Base-by-base conservation (phyloP, 2,797 vertebrate species). In the Galaxias olidus region DNA sequence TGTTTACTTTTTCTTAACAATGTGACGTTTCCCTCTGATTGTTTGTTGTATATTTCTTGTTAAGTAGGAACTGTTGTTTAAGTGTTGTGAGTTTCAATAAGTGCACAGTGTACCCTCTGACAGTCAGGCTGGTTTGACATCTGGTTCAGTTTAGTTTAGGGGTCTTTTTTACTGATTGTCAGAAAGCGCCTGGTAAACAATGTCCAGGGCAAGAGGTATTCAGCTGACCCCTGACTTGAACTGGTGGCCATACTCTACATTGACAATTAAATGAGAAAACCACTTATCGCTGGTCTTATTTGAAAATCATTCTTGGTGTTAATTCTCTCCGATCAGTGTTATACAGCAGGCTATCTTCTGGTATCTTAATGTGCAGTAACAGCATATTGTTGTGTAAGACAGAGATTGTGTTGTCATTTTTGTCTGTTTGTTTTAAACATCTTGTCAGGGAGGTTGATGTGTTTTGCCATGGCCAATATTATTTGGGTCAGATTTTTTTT, bases 111-210 rank as follows among this genome's bases (percentile, higher is more conserved):
- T 30, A 30, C 30, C 30, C 30, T 30, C 3, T 30, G 30, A 30
- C 30, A 40, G 17, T 8, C 12, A 20, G 42, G 9, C 13, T 45
- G 44, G 10, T 59, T 48, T 60, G 49, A 63, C 49, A 44, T 20
- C 17, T n/a, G 51, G 12, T n/a, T 14, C 18, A 18, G 8, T 17
- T 49, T 19, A 58, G 20, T 13, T 41, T 49, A 20, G 6, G 14
- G n/a, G 30, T 30, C 30, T 57, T 55, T 48, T 14, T 17, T 44
- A 12, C 53, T 40, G 11, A n/a, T 45, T 65, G 54, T n/a, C n/a
- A n/a, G n/a, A 49, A 11, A 42, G 54, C 17, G 10, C 44, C 44
- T 46, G 10, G 57, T 1, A 30, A 30, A 30, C 8, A 15, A 20
- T 54, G 8, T 20, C 45, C 51, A 44, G 30, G 43, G 6, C 30